A percentile compares a stretch with the other conserved stretches of the same genome.
These are phyloP conservation scores for Aphis gossypii DNA, from an alignment of 1,140 invertebrate genomes.

Conservation along the genomic window DNA sequence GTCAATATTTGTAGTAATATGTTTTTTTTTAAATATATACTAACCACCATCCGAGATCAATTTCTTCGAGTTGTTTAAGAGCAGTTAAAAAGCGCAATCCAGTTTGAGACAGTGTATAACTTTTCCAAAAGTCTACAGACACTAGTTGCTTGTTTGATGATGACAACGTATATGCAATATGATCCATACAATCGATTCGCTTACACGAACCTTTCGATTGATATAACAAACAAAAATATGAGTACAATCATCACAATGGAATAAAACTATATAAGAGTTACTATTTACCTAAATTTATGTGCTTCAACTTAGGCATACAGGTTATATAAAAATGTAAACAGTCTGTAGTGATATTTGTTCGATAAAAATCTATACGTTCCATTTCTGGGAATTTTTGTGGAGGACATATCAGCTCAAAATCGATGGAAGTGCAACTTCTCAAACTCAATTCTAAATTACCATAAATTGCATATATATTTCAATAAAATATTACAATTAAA, in stretches of 20 bases:
- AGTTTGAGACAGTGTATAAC: conserved; percentile 73
- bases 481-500: neutral
- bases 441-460: conserved; percentile 71
- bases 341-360: conserved; percentile 72
- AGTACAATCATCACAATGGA: neutral
- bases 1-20: neutral
- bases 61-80: conserved; percentile 77
- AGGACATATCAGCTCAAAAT: conserved; percentile 2
- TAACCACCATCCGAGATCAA: conserved; percentile 91
- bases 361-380: conserved; percentile 79
- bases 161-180: conserved; percentile 72
- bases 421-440: conserved; percentile 66
- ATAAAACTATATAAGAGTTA: conserved; percentile 15
- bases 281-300: conserved; percentile 75
- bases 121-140: conserved; percentile 87
- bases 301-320: conserved; percentile 73
- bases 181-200: conserved; percentile 72
- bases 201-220: conserved; percentile 65
- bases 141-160: conserved; percentile 73
- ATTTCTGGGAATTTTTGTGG: conserved; percentile 65
- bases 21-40: conserved; percentile 62
- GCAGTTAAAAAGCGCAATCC: conserved; percentile 74
- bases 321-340: conserved; percentile 72
- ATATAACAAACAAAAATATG: neutral
- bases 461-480: neutral